A percentile compares a stretch with the other conserved stretches of the same genome.
phyloP scores from a whole-genome alignment of 92 coral and sea anemone species.

The Micromussa lordhowensis region DNA sequence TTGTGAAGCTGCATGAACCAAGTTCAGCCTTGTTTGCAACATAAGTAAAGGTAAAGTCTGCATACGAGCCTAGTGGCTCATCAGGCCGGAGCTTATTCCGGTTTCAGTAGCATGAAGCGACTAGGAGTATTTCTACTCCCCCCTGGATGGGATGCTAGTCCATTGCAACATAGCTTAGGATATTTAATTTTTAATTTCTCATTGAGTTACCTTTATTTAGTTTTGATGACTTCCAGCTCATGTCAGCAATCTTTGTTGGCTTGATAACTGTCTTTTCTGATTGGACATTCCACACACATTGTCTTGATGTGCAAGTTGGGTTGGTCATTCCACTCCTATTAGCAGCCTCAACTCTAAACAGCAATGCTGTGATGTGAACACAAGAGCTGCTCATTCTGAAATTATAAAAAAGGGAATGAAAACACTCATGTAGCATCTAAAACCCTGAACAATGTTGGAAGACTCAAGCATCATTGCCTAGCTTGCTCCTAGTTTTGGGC shows the following conservation, averaged over 20 bases:
- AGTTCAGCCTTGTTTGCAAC: conserved; percentile 55
- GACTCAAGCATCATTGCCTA: conserved; percentile 17
- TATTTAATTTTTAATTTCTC: conserved; percentile 21
- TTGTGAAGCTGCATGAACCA: conserved; percentile 54
- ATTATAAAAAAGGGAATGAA: conserved; percentile 38
- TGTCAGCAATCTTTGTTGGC: too few species aligned
- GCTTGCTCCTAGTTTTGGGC: conserved; percentile 42
- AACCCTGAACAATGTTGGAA: conserved; percentile 29
- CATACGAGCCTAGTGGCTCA: too few species aligned
- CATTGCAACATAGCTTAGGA: conserved; percentile 32
- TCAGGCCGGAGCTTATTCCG: too few species aligned
- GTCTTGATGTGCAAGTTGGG: conserved; percentile 68
- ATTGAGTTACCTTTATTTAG: conserved; percentile 66
- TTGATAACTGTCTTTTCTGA: too few species aligned
- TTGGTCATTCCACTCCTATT: too few species aligned
- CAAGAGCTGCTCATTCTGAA: conserved; percentile 52
- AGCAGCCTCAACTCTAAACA: conserved; percentile 68
- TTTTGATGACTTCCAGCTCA: too few species aligned
- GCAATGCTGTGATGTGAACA: conserved; percentile 32
- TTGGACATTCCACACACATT: too few species aligned
- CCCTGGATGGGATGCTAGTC: too few species aligned
- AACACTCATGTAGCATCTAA: neutral
- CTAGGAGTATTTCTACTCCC: too few species aligned
- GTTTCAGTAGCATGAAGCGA: too few species aligned
- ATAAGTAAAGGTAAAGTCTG: too few species aligned